Evolutionary conservation across 2,797 vertebrate species (phyloP).

Genomic region (Lutjanus campechanus): DNA sequence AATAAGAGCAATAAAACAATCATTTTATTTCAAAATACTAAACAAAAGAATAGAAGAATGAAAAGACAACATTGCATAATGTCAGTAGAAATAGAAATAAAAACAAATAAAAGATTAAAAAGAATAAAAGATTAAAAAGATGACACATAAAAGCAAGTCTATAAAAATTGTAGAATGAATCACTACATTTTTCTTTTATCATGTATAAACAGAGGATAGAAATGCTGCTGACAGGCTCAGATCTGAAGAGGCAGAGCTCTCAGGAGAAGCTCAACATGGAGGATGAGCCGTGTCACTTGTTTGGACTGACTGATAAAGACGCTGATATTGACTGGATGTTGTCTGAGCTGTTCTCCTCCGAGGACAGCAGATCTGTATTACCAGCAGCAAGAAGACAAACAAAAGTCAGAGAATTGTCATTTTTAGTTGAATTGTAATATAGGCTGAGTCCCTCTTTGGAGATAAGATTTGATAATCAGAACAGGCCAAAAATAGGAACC

Average conservation of each 20-base stretch:
- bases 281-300: background rate
- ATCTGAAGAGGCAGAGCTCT: slow-evolving; percentile 12
- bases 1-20: too few species aligned
- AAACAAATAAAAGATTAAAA: too few species aligned
- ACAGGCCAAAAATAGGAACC: slow-evolving; percentile 59
- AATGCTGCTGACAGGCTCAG: background rate
- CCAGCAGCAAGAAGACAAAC: slow-evolving; percentile 17
- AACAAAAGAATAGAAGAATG: too few species aligned
- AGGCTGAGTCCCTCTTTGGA: slow-evolving; percentile 26
- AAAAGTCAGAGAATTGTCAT: slow-evolving; percentile 16
- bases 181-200: background rate
- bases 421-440: slow-evolving; percentile 26
- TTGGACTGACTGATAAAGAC: slow-evolving; percentile 23
- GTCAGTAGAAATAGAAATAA: too few species aligned
- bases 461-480: slow-evolving; percentile 48
- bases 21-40: too few species aligned
- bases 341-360: slow-evolving; percentile 4
- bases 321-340: slow-evolving; percentile 1
- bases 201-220: background rate
- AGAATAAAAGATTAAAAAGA: too few species aligned
- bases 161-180: background rate
- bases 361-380: slow-evolving; percentile 2
- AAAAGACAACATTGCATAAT: too few species aligned
- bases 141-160: too few species aligned
- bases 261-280: background rate